Percentiles rank a stretch among this genome's conserved stretches.
These are phyloP conservation scores for Zosterops borbonicus DNA, from an alignment of 2,113 vertebrate species.

Conservation along the genomic window DNA sequence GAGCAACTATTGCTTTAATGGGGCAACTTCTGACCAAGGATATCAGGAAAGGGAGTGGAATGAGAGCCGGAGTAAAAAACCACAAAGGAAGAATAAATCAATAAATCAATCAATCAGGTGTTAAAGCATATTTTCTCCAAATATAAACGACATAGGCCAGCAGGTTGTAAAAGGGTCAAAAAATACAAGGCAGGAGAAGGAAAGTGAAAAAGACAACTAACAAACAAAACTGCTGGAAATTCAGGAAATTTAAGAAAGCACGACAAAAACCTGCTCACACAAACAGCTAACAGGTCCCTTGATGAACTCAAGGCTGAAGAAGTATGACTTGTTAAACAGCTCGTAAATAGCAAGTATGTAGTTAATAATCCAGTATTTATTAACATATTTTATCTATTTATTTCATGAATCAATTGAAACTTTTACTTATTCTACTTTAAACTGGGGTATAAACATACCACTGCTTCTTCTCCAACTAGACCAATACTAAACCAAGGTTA, in stretches of 20 bases:
- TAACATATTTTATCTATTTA: neutral
- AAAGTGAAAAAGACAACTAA: neutral
- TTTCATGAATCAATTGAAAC: neutral
- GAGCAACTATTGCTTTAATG: neutral
- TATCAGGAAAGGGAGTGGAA: neutral
- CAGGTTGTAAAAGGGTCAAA: neutral
- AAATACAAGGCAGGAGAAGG: accelerated
- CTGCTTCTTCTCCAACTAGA: neutral
- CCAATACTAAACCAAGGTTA: neutral
- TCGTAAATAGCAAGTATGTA: neutral
- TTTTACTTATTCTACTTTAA: neutral
- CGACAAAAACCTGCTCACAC: neutral
- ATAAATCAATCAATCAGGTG: neutral
- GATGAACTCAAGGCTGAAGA: neutral
- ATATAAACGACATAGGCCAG: neutral
- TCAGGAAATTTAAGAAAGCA: neutral
- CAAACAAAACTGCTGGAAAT: neutral
- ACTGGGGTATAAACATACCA: neutral
- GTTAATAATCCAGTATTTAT: neutral
- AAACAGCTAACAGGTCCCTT: neutral
- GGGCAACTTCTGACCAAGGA: neutral
- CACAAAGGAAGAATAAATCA: neutral
- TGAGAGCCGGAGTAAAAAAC: neutral
- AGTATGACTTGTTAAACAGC: neutral
- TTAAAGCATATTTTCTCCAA: neutral